Percentiles rank a stretch among this genome's conserved stretches.
These are phyloP conservation scores for Callopanchax toddi DNA, from an alignment of 2,113 vertebrate species.

Conservation along the genomic window DNA sequence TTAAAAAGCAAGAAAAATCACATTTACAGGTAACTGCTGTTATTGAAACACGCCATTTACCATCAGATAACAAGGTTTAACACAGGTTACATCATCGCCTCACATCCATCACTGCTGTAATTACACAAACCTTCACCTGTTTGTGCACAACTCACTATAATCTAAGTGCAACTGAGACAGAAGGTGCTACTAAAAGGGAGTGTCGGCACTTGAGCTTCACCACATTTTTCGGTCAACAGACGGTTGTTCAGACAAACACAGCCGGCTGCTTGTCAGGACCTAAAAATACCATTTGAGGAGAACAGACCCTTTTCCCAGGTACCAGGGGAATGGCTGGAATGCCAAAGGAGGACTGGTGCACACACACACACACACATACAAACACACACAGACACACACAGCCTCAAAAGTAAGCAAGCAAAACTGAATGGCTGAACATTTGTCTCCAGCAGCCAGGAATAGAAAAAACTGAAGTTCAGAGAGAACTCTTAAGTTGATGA, in stretches of 20 bases:
- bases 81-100: slow-evolving; percentile 2
- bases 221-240: slow-evolving; percentile 43
- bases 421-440: slow-evolving; percentile 1
- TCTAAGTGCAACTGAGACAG: slow-evolving; percentile 11
- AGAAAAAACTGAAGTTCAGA: neutral
- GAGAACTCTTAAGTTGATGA: neutral
- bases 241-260: slow-evolving; percentile 22
- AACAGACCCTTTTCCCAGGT: slow-evolving; percentile 67
- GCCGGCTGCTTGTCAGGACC: slow-evolving; percentile 60
- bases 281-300: slow-evolving; percentile 65
- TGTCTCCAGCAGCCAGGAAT: neutral
- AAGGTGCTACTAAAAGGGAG: neutral
- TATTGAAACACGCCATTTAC: slow-evolving; percentile 3
- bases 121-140: slow-evolving; percentile 26
- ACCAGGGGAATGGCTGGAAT: slow-evolving; percentile 71
- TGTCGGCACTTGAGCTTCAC: slow-evolving; percentile 15
- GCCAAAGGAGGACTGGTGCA: slow-evolving; percentile 34
- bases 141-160: slow-evolving; percentile 6
- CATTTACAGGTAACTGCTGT: neutral
- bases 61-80: slow-evolving; percentile 20
- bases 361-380: neutral
- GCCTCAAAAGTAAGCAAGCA: slow-evolving; percentile 6
- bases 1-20: slow-evolving; percentile 10
- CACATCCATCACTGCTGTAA: slow-evolving; percentile 9
- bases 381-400: slow-evolving; percentile 3